phyloP scores from a whole-genome alignment of 2,888 invertebrate species.

The Norana najaformis region DNA sequence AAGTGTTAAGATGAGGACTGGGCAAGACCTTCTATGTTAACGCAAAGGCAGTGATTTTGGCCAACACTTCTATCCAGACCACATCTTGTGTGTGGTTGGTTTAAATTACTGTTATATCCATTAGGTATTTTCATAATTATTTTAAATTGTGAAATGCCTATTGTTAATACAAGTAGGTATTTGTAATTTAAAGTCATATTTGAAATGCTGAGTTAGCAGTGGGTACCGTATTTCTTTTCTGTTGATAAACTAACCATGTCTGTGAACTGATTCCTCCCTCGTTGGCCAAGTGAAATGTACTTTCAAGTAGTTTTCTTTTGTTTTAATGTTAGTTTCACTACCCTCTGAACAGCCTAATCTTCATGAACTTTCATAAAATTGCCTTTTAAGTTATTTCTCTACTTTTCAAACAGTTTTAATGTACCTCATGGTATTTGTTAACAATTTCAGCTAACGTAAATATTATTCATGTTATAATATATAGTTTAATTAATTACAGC shows the following conservation, averaged over 20 bases:
- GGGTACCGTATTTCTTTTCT: background rate
- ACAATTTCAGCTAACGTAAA: background rate
- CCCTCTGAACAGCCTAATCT: no score
- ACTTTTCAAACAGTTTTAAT: background rate
- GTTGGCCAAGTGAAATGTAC: background rate
- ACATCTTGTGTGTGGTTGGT: background rate
- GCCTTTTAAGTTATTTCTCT: no score
- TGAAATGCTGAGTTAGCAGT: background rate
- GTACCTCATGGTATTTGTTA: background rate
- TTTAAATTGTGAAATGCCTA: background rate
- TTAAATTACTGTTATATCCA: no score
- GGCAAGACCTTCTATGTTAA: no score
- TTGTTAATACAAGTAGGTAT: background rate
- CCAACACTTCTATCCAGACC: no score
- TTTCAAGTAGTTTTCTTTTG: background rate
- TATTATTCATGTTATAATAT: background rate
- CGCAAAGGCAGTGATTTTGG: background rate
- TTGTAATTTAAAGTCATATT: background rate
- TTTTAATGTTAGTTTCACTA: background rate
- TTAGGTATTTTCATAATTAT: conserved; percentile 10
- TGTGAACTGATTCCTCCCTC: background rate
- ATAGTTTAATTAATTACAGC: background rate
- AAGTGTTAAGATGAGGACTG: background rate
- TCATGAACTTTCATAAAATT: no score
- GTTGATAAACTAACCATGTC: background rate